Conservation (phyloP, 2,797 vertebrate genomes). For the Heteromormyrus szaboi region DNA sequence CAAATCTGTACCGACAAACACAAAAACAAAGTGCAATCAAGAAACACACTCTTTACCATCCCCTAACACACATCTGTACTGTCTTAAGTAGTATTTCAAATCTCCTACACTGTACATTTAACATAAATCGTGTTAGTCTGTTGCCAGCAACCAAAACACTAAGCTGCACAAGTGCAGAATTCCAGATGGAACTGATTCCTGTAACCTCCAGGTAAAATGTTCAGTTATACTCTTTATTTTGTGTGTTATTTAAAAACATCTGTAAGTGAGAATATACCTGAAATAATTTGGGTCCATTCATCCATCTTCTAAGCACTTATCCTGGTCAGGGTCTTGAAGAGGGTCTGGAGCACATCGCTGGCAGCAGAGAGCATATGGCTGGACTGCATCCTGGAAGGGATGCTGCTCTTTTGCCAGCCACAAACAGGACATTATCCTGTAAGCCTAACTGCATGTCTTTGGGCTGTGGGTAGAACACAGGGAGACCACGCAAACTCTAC, state of each 20-base stretch:
- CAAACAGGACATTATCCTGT: not conserved
- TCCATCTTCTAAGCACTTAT: not conserved
- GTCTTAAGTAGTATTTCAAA: not conserved
- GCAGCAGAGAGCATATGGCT: not conserved
- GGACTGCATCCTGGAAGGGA: not conserved
- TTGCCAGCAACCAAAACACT: not conserved
- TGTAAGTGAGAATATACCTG: not conserved
- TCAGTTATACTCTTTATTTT: not conserved
- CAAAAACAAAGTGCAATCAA: not conserved
- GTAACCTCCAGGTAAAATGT: not conserved
- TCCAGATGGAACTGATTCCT: not conserved
- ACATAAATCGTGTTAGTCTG: not conserved
- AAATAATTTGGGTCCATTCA: not conserved
- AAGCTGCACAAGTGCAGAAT: not conserved
- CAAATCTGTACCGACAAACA: not conserved
- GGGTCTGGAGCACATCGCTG: not conserved
- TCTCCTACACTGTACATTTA: not conserved
- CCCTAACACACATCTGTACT: not conserved
- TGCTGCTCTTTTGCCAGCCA: not conserved
- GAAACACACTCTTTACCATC: not conserved
- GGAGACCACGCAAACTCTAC: not conserved
- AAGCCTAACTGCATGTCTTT: not conserved
- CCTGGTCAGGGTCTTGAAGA: not conserved
- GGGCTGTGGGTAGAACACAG: not conserved
- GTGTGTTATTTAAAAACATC: not conserved